Conservation (phyloP, 2,888 invertebrate species). For the Stegophylla sp. region DNA sequence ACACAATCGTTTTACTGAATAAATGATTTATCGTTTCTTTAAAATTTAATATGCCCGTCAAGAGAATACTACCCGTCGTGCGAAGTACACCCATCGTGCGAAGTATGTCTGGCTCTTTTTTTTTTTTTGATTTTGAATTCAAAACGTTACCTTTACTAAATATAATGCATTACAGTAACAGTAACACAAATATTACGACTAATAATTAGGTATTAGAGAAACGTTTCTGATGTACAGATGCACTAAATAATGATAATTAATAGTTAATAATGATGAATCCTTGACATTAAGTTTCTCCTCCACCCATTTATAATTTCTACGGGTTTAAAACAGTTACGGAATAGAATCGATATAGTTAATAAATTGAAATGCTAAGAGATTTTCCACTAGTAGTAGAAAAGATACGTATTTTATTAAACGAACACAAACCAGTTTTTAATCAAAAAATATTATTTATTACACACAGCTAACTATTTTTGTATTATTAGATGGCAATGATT, state of each 20-base stretch:
- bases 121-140: too few relatives aligned
- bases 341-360: constrained; percentile 14
- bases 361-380: constrained; percentile 16
- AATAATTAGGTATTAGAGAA: neutral
- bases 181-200: neutral
- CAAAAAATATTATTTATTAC: constrained; percentile 47
- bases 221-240: neutral
- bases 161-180: too few relatives aligned
- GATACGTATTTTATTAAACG: constrained; percentile 34
- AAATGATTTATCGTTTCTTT: too few relatives aligned
- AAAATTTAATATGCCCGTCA: too few relatives aligned
- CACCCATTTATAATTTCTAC: neutral
- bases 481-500: constrained; percentile 13
- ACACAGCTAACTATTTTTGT: neutral
- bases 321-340: constrained; percentile 16
- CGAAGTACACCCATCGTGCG: too few relatives aligned
- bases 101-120: too few relatives aligned
- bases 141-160: too few relatives aligned
- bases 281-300: neutral
- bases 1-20: too few relatives aligned
- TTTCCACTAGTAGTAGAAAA: neutral
- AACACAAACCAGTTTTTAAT: constrained; percentile 50
- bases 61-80: too few relatives aligned
- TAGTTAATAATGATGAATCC: neutral
- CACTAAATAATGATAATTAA: too few relatives aligned